Percentiles rank a stretch among this genome's conserved stretches.
phyloP scores from a whole-genome alignment of 2,888 invertebrate species.

The Philereme transversata region DNA sequence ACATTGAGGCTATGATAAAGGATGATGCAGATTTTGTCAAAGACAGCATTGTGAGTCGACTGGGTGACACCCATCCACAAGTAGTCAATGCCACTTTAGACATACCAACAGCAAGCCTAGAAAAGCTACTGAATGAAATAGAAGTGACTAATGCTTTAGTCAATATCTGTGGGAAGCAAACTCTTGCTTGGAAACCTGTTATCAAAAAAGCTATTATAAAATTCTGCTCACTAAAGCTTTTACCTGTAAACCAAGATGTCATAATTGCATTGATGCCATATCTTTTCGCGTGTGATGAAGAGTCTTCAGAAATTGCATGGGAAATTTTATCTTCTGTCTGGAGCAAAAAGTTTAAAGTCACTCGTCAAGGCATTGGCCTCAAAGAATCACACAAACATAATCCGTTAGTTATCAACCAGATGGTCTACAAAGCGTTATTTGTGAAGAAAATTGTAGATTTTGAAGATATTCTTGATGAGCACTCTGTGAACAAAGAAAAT shows the following conservation, averaged over 20 bases:
- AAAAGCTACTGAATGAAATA: constrained; percentile 70
- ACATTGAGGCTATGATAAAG: constrained; percentile 73
- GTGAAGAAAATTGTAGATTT: constrained; percentile 52
- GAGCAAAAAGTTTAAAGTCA: constrained; percentile 62
- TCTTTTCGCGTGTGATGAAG: constrained; percentile 81
- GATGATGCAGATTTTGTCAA: constrained; percentile 85
- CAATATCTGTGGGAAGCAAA: constrained; percentile 74
- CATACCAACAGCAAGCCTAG: constrained; percentile 62
- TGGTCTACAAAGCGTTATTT: constrained; percentile 54
- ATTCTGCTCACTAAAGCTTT: constrained; percentile 69
- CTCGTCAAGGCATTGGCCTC: constrained; percentile 42
- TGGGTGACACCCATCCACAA: constrained; percentile 86
- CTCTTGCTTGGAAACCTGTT: constrained; percentile 70
- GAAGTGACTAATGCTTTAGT: constrained; percentile 77
- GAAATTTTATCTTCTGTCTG: constrained; percentile 67
- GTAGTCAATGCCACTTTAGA: constrained; percentile 85
- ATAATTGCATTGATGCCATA: constrained; percentile 85
- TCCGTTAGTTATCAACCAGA: constrained; percentile 49
- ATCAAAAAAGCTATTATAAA: constrained; percentile 68
- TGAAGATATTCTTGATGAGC: constrained; percentile 57
- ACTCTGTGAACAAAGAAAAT: constrained; percentile 56
- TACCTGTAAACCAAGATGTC: constrained; percentile 81
- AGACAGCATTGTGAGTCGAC: constrained; percentile 85
- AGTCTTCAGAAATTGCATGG: constrained; percentile 57
- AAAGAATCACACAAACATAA: constrained; percentile 47